Evolutionary conservation across 2,888 invertebrate species (phyloP).

Genomic region (Ectobius pallidus): DNA sequence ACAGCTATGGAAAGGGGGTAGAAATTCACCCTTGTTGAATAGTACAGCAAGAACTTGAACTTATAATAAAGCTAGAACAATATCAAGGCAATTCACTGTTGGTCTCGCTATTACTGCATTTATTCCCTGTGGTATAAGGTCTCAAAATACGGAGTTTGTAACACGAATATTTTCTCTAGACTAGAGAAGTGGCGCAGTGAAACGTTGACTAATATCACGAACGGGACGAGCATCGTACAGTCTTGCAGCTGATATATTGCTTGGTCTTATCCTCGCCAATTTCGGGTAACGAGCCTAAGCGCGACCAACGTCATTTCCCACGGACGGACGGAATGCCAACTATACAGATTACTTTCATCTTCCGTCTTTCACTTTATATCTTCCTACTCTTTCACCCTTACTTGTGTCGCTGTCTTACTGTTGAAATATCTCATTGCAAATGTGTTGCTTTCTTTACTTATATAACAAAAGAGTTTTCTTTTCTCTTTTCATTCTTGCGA

Average conservation of each 20-base stretch:
- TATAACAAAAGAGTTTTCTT: no score
- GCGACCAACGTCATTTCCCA: background rate
- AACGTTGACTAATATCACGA: background rate
- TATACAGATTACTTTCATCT: background rate
- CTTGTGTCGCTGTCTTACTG: background rate
- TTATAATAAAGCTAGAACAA: no score
- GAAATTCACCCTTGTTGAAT: no score
- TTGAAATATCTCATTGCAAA: background rate
- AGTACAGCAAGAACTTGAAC: no score
- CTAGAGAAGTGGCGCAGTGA: background rate
- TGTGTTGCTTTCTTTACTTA: no score
- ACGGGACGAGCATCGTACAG: background rate
- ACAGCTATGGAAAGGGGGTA: no score
- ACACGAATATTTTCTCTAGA: background rate
- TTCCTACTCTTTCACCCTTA: background rate
- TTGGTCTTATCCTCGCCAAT: constrained; percentile 3
- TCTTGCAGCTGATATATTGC: background rate
- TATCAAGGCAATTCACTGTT: no score
- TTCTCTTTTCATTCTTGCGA: no score
- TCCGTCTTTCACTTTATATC: background rate
- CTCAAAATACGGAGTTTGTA: no score
- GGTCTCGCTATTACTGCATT: no score
- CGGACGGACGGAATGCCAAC: background rate
- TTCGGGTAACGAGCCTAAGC: background rate
- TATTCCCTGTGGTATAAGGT: no score